Conservation (phyloP, 2,888 invertebrate species). For the Aquatica leii region DNA sequence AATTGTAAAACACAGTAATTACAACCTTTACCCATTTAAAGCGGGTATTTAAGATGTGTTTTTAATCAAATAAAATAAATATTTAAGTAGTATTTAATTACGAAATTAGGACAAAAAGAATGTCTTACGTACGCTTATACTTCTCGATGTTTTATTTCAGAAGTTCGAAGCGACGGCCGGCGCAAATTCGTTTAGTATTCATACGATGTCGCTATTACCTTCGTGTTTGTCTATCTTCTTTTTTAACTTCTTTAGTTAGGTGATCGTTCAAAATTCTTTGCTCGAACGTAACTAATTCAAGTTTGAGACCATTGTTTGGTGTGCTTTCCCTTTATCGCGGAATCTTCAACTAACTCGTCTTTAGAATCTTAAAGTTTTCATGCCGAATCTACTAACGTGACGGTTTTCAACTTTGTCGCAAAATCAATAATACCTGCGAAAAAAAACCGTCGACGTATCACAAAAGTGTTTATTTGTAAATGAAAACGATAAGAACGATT, state of each 20-base stretch:
- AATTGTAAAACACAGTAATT: too few species aligned
- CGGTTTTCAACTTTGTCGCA: conserved; percentile 24
- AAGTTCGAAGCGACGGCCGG: conserved; percentile 31
- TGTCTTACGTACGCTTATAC: conserved; percentile 18
- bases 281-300: conserved; percentile 63
- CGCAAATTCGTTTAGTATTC: conserved; percentile 38
- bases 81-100: conserved; percentile 4
- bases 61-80: conserved; percentile 1
- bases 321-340: conserved; percentile 43
- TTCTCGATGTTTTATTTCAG: conserved; percentile 28
- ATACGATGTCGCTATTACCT: conserved; percentile 37
- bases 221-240: conserved; percentile 45
- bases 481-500: conserved; percentile 46
- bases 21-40: too few species aligned
- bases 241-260: conserved; percentile 58
- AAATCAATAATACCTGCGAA: conserved; percentile 33
- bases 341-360: conserved; percentile 38
- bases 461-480: conserved; percentile 48
- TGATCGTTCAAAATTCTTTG: conserved; percentile 62
- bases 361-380: conserved; percentile 41
- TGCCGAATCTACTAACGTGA: conserved; percentile 20
- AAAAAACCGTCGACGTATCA: conserved; percentile 29
- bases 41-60: too few species aligned
- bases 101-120: conserved; percentile 12
- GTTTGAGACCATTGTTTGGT: conserved; percentile 60